Conservation (phyloP, 2,113 vertebrate genomes). For the Eretmochelys imbricata region DNA sequence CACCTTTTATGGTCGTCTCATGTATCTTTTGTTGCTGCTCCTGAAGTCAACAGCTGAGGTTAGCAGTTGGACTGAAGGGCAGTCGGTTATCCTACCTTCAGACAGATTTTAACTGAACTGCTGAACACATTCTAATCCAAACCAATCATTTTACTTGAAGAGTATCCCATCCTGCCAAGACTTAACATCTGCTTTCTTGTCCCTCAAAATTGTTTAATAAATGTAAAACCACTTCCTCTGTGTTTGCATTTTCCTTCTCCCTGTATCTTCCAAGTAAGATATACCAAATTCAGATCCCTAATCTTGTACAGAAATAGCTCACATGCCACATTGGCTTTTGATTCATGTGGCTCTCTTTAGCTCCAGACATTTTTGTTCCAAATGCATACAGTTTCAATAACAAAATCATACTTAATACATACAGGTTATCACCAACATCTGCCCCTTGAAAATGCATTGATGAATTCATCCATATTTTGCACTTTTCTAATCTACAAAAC, state of each 20-base stretch:
- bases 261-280: not conserved
- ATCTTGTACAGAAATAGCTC: not conserved
- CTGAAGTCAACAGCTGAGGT: not conserved
- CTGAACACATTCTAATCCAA: conserved; percentile 46
- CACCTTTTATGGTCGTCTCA: conserved; percentile 43
- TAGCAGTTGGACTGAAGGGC: not conserved
- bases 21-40: not conserved
- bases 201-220: conserved; percentile 23
- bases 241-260: not conserved
- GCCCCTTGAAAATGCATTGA: not conserved
- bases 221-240: not conserved
- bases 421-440: conserved; percentile 27
- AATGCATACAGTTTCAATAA: conserved; percentile 33
- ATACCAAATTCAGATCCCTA: not conserved
- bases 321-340: accelerated
- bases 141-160: conserved; percentile 51
- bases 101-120: conserved; percentile 61
- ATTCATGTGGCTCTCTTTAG: not conserved
- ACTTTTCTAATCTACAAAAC: not conserved
- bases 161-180: conserved; percentile 21
- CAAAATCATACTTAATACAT: conserved; percentile 10
- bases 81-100: conserved; percentile 27
- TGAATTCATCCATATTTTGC: not conserved
- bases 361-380: conserved; percentile 12
- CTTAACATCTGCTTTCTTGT: conserved; percentile 39